Base-by-base conservation (phyloP, 2,797 vertebrate genomes). In the Oryzias dopingdopingensis region DNA sequence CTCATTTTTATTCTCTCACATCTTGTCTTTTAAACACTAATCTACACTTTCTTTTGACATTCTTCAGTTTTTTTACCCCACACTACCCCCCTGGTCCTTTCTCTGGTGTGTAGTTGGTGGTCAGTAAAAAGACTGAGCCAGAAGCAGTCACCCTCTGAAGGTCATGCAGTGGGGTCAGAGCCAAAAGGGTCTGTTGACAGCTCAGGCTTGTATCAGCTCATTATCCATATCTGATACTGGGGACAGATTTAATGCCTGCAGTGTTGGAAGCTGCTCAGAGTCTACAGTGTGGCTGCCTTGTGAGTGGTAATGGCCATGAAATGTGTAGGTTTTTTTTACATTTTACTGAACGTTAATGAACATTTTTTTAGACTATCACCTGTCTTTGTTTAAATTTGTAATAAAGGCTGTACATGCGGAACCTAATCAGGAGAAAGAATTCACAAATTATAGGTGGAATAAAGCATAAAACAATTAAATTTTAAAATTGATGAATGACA, bases 201-300 rank as follows among this genome's bases (percentile, higher is more conserved):
- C 65, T 81, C 64, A 70, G 53, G 32, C 32, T 37, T 37, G 32
- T 37, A 37, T 37, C 32, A 17, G 75, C 87, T 90, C 72, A 68
- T 89, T 90, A 90, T 81, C 86, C 65, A 37, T 62, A 63, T 58
- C 60, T 59, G 77, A 85, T 67, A 70, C 68, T 65, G 74, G 60
- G 71, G 80, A 86, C 79, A 87, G 84, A 87, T 86, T 87, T 82
- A 67, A 86, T 80, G 64, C 66, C 72, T 59, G 76, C 70, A 55
- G 65, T 56, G 65, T 40, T 67, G 18, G 43, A 49, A 75, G 59
- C 32, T 66, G 73, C 70, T 78, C 62, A 59, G 62, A 62, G 64
- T 67, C 62, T 74, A 57, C 67, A 74, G 46, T 82, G 74, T 65
- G 54, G 17, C 52, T 61, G 52, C 14, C 4, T 32, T 48, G 57